Evolutionary conservation across 2,888 invertebrate genomes (phyloP).

Genomic region (Physocephala rufipes): DNA sequence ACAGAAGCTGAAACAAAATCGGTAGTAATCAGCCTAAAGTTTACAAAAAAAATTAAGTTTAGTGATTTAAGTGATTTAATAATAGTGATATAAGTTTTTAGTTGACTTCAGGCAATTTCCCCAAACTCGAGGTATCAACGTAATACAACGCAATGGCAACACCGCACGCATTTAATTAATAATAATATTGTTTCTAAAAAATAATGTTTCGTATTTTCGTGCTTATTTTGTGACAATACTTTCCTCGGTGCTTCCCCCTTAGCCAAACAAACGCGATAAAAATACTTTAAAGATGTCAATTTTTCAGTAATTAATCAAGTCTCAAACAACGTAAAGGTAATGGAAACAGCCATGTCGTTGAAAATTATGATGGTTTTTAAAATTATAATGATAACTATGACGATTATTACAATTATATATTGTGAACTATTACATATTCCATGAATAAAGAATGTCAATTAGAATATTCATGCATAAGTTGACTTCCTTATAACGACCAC

Average conservation of each 20-base stretch:
- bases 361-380: neutral
- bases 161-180: neutral
- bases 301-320: constrained; percentile 39
- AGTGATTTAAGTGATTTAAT: too few species aligned
- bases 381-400: neutral
- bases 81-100: too few species aligned
- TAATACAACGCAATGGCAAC: neutral
- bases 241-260: neutral
- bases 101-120: too few species aligned
- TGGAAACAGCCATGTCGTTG: neutral
- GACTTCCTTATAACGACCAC: neutral
- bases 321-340: constrained; percentile 18
- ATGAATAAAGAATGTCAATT: constrained; percentile 33
- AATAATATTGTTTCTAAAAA: neutral
- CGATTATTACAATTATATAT: neutral
- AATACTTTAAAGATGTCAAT: constrained; percentile 28
- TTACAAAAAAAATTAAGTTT: too few species aligned
- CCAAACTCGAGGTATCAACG: too few species aligned
- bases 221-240: neutral
- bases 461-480: constrained; percentile 34
- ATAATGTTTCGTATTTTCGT: neutral
- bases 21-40: too few species aligned
- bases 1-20: too few species aligned
- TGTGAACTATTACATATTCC: too few species aligned
- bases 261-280: neutral